Percentiles rank a stretch among this genome's conserved stretches.
Evolutionary conservation across 2,797 vertebrate genomes (phyloP).

Genomic region (Carapus acus): DNA sequence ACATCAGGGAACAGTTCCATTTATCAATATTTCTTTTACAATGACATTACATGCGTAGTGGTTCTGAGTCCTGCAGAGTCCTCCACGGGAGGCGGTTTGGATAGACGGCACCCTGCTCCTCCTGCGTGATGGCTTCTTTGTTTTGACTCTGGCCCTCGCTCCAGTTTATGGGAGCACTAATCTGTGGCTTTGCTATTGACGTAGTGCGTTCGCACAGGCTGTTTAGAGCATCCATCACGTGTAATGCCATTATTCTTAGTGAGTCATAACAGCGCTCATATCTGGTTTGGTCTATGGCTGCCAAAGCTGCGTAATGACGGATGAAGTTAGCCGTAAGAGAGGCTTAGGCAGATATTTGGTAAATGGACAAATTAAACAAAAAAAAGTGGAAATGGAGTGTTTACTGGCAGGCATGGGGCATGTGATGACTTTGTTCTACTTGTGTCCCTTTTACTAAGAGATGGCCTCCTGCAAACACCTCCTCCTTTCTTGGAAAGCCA

Average conservation of each 20-base stretch:
- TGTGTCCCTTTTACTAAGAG: conserved; percentile 15
- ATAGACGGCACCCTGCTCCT: conserved; percentile 36
- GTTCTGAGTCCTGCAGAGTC: too few species aligned
- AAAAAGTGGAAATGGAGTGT: conserved; percentile 21
- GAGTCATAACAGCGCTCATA: conserved; percentile 49
- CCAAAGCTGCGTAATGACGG: conserved; percentile 45
- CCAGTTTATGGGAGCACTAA: conserved; percentile 57
- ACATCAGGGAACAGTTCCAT: too few species aligned
- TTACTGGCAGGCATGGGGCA: conserved; percentile 11
- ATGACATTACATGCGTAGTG: too few species aligned
- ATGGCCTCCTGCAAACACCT: conserved; percentile 7
- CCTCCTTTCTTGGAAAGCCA: background rate
- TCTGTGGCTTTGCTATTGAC: conserved; percentile 54
- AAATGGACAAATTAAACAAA: conserved; percentile 9
- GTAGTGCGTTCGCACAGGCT: conserved; percentile 42
- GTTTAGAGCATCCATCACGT: conserved; percentile 44
- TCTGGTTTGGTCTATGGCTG: conserved; percentile 29
- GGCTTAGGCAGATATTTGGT: background rate
- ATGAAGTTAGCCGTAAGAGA: conserved; percentile 8
- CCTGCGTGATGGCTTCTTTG: conserved; percentile 50
- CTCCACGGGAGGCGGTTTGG: background rate
- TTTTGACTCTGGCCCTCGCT: conserved; percentile 51
- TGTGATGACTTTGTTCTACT: conserved; percentile 7
- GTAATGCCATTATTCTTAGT: conserved; percentile 46
- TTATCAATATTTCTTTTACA: too few species aligned